phyloP scores from a whole-genome alignment of 2,888 invertebrate species.

The Archips xylosteana region DNA sequence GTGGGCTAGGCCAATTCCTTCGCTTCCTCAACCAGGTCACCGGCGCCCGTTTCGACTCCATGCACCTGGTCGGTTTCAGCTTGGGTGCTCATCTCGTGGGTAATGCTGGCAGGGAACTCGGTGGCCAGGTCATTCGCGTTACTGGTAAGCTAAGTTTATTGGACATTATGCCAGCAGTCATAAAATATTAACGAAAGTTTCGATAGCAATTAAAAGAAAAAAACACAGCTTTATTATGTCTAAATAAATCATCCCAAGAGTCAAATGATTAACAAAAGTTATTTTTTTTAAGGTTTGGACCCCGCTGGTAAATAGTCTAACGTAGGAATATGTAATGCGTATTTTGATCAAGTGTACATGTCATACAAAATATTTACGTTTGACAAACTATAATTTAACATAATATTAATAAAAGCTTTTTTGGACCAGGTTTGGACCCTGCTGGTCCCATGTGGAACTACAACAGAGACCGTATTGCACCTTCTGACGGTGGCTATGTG shows the following conservation, averaged over 20 bases:
- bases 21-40: constrained; percentile 51
- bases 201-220: no score
- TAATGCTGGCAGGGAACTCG: constrained; percentile 46
- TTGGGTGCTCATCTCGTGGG: constrained; percentile 49
- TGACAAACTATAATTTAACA: no score
- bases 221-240: neutral
- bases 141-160: constrained; percentile 54
- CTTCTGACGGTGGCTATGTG: constrained; percentile 54
- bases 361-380: no score
- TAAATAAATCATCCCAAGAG: no score
- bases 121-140: constrained; percentile 57
- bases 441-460: constrained; percentile 73
- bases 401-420: neutral
- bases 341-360: no score
- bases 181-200: no score
- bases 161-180: neutral
- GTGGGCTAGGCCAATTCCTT: constrained; percentile 61
- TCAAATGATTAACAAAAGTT: neutral
- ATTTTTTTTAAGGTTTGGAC: constrained; percentile 40
- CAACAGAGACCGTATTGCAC: constrained; percentile 39
- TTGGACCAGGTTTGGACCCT: constrained; percentile 47
- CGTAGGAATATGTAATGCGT: no score
- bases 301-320: constrained; percentile 58
- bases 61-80: constrained; percentile 50
- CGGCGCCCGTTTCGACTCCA: constrained; percentile 50